Evolutionary conservation across 1,140 invertebrate species (phyloP).

Genomic region (Gonatopus flavifemur): DNA sequence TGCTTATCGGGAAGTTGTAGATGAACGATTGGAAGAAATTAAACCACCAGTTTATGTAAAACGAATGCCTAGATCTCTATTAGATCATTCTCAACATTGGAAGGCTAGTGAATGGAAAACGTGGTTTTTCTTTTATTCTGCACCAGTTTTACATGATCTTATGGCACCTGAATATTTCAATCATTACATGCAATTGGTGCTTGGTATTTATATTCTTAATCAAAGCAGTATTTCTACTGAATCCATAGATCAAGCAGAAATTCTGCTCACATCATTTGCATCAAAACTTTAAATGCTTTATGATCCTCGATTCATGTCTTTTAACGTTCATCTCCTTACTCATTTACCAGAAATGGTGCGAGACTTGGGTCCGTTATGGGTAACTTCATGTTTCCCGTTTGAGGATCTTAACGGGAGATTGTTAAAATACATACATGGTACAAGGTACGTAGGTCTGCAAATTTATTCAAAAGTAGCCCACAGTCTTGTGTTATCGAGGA

Average conservation of each 20-base stretch:
- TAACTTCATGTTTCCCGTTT: conserved; percentile 15
- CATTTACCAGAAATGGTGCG: conserved; percentile 13
- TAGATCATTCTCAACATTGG: conserved; percentile 20
- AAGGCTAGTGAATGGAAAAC: conserved; percentile 28
- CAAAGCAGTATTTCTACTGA: neutral
- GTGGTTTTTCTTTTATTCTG: conserved; percentile 16
- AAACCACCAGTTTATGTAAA: conserved; percentile 16
- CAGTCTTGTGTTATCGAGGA: no score
- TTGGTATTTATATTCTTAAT: conserved; percentile 3
- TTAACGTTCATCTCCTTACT: conserved; percentile 17
- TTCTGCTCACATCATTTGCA: conserved; percentile 5
- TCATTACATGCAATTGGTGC: conserved; percentile 19
- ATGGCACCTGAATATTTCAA: conserved; percentile 16
- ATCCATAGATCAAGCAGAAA: neutral
- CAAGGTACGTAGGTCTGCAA: conserved; percentile 4
- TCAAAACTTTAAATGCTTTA: conserved; percentile 10
- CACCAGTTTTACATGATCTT: conserved; percentile 18
- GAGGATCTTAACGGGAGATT: conserved; percentile 21
- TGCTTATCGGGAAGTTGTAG: conserved; percentile 1
- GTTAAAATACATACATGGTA: conserved; percentile 7
- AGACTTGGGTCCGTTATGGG: conserved; percentile 15
- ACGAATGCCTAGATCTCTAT: conserved; percentile 15
- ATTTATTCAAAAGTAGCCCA: neutral
- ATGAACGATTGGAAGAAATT: conserved; percentile 9
- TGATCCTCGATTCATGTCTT: neutral